Evolutionary conservation across 2,797 vertebrate genomes (phyloP), one percentile per base, ranked within the genome.

Genomic region (Bryconaethiops microstoma): DNA sequence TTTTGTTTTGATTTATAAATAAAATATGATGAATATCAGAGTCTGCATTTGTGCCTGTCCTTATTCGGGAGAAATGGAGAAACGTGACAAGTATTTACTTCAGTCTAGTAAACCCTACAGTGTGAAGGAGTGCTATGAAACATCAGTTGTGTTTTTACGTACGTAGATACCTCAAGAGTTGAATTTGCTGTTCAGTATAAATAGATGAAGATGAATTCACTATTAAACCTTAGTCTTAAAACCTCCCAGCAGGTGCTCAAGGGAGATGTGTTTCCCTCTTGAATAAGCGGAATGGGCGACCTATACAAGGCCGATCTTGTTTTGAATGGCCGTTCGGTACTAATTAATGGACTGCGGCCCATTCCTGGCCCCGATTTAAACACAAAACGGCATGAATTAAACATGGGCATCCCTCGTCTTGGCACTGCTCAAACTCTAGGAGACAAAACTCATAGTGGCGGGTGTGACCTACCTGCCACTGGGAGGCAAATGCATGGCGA

Each of bases 341-440:
- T 93, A 94, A 94, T 94, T 94, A 95, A 94, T 92, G 91, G 92
- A 94, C 92, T 92, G 79, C 82, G 90, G 91, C 90, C 92, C 89
- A 88, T 91, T 92, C 89, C 91, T 87, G 83, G 77, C 89, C 79
- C 65, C 87, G 87, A 92, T 90, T 91, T 91, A 90, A 92, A 94
- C 90, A 93, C 91, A 91, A 65, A 91, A 91, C 86, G 85, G 72
- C 90, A 92, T 93, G 91, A 92, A 94, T 94, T 94, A 94, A 93
- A 94, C 92, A 94, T 93, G 88, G 89, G 85, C 88, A 81, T 88
- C 81, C 82, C 84, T 90, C 87, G 85, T 77, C 82, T 85, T 88
- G 89, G 87, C 87, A 87, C 87, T 87, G 57, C 82, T 84, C 78
- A 77, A 82, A 82, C 81, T 76, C 45, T 64, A 81, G 84, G 73